Base-by-base conservation (phyloP, 1,140 invertebrate species). In the Drosophila obscura region DNA sequence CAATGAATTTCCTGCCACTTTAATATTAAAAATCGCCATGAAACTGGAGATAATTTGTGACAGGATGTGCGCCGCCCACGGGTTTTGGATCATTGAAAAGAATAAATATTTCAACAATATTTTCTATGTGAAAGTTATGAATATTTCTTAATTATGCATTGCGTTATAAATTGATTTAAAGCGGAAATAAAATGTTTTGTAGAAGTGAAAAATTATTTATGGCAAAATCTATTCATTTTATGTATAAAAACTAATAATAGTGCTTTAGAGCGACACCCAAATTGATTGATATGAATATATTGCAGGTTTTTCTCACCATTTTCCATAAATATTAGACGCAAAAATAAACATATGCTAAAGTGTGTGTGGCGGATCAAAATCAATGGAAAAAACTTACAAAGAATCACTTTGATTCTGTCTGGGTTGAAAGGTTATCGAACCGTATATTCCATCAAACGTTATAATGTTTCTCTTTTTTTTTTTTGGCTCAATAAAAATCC, bases 381-480 rank as follows among this genome's bases (percentile, higher is more conserved):
- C 46, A 19, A 51, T 46, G 53, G 55, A 62, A 66, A 55, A 8
- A 31, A 15, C 15, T 51, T 45, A 57, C 43, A 28, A 87, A 57
- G 56, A 55, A 35, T 43, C 51, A 52, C n/a, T 68, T 57, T 58
- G 66, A 69, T 69, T 68, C 57, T 11, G 7, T 15, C 2, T 13
- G 35, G 35, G 35, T 13, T 39, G 35, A 50, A 64, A 64, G 69
- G 75, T 62, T 73, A 78, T 82, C 65, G 78, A 75, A 87, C 82
- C 77, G 45, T 48, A 52, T 45, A 69, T 45, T 61, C 57, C 46
- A 58, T 69, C 56, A 6, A 50, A 28, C 22, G 7, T 24, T 50
- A 48, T 53, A 62, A 73, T 46, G 45, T 52, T 2, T 0, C 7
- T 31, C 8, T 39, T 11, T 2, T 43, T 35, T 26, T 51, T 26